phyloP scores from a whole-genome alignment of 2,888 invertebrate genomes.

The Willowsia nigromaculata region DNA sequence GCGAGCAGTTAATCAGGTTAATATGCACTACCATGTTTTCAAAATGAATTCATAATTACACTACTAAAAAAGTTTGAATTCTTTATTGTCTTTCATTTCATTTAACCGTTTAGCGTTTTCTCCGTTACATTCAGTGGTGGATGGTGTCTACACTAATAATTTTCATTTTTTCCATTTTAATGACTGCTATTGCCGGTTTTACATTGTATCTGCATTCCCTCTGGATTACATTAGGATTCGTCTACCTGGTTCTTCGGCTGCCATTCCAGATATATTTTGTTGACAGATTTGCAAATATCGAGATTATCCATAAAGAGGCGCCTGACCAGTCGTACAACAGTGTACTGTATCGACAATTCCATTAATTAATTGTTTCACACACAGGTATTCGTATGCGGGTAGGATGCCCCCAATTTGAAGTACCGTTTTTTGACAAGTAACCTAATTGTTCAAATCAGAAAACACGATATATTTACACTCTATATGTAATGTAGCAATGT shows the following conservation, averaged over 20 bases:
- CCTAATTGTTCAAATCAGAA: too few relatives aligned
- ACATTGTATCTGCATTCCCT: slow-evolving; percentile 23
- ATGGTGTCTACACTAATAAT: slow-evolving; percentile 54
- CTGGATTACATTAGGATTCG: slow-evolving; percentile 61
- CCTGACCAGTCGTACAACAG: neutral
- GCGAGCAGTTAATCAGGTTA: slow-evolving; percentile 49
- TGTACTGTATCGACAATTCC: slow-evolving; percentile 32
- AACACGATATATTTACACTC: too few relatives aligned
- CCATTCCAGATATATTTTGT: slow-evolving; percentile 69
- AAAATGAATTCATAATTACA: too few relatives aligned
- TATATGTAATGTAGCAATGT: too few relatives aligned
- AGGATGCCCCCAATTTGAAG: too few relatives aligned
- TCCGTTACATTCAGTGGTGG: slow-evolving; percentile 67
- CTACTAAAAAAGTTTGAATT: too few relatives aligned
- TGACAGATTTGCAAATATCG: slow-evolving; percentile 58
- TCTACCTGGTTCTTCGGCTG: slow-evolving; percentile 52
- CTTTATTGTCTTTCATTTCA: neutral
- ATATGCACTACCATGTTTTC: neutral
- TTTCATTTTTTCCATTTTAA: slow-evolving; percentile 25
- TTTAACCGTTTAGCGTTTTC: slow-evolving; percentile 26
- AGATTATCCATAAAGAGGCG: slow-evolving; percentile 49
- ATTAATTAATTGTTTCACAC: neutral
- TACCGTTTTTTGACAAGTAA: too few relatives aligned
- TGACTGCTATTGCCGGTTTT: slow-evolving; percentile 46
- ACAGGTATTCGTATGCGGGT: too few relatives aligned